Conservation (phyloP, 64 coral and sea anemone genomes). For the Stichodactyla mertensii region DNA sequence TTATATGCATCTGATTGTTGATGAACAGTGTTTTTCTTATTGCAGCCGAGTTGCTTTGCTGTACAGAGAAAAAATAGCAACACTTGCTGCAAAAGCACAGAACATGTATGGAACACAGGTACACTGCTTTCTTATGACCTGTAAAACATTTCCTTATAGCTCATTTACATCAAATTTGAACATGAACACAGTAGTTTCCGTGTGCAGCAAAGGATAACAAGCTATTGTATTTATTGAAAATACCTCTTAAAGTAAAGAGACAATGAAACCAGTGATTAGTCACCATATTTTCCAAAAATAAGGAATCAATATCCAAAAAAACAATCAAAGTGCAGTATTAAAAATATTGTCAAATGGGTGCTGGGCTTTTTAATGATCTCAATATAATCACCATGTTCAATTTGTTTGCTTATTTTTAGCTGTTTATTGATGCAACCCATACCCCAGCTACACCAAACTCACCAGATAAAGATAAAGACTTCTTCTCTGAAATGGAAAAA, state of each 20-base stretch:
- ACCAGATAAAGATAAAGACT: slow-evolving; percentile 73
- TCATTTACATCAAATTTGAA: too few relatives aligned
- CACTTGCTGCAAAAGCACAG: slow-evolving; percentile 53
- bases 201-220: too few relatives aligned
- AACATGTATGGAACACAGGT: slow-evolving; percentile 75
- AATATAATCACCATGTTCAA: neutral
- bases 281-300: too few relatives aligned
- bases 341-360: too few relatives aligned
- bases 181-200: too few relatives aligned
- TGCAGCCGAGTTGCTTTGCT: slow-evolving; percentile 62
- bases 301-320: too few relatives aligned
- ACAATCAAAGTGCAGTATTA: too few relatives aligned
- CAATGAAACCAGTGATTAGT: too few relatives aligned
- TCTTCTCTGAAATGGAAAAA: slow-evolving; percentile 53
- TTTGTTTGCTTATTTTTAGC: neutral
- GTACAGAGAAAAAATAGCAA: slow-evolving; percentile 68
- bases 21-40: neutral
- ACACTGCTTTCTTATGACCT: neutral
- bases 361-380: too few relatives aligned
- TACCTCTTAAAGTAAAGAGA: too few relatives aligned
- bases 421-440: slow-evolving; percentile 37
- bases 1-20: neutral
- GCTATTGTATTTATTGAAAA: too few relatives aligned
- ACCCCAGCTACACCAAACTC: slow-evolving; percentile 27
- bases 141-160: neutral